These are phyloP conservation scores for Agriopis marginaria DNA, from an alignment of 2,888 invertebrate species.

Conservation along the genomic window DNA sequence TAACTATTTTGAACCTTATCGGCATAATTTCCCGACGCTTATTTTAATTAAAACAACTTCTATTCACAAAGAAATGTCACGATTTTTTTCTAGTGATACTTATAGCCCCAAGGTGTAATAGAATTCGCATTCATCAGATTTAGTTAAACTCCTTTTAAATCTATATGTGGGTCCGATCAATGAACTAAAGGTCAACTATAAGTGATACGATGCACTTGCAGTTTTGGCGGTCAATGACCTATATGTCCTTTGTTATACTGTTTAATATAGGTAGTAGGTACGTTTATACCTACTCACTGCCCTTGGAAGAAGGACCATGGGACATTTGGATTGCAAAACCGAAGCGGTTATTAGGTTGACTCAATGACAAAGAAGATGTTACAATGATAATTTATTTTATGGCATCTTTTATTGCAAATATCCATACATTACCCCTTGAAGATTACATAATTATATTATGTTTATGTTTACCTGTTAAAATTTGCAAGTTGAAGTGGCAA, in stretches of 20 bases:
- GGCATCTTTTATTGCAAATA: neutral
- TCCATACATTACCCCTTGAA: neutral
- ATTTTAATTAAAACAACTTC: neutral
- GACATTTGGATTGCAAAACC: constrained; percentile 13
- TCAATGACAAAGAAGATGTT: constrained; percentile 9
- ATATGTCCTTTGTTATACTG: constrained; percentile 33
- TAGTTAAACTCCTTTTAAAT: constrained; percentile 2
- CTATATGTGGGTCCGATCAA: constrained; percentile 30
- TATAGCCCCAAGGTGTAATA: neutral
- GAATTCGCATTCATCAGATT: neutral
- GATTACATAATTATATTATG: too few relatives aligned
- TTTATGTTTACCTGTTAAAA: too few relatives aligned
- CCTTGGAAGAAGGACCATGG: constrained; percentile 8
- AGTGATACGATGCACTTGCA: constrained; percentile 45
- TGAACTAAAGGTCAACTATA: constrained; percentile 41
- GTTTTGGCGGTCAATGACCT: constrained; percentile 42
- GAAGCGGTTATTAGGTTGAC: neutral
- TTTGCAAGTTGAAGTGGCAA: too few relatives aligned
- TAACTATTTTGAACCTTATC: neutral
- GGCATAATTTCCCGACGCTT: neutral
- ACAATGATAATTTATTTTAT: neutral
- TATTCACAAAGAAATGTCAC: neutral
- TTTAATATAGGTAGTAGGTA: neutral
- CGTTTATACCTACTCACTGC: constrained; percentile 7
- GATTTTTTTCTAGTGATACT: neutral